Conservation (phyloP, 2,113 vertebrate species). For the Xerus inauris region DNA sequence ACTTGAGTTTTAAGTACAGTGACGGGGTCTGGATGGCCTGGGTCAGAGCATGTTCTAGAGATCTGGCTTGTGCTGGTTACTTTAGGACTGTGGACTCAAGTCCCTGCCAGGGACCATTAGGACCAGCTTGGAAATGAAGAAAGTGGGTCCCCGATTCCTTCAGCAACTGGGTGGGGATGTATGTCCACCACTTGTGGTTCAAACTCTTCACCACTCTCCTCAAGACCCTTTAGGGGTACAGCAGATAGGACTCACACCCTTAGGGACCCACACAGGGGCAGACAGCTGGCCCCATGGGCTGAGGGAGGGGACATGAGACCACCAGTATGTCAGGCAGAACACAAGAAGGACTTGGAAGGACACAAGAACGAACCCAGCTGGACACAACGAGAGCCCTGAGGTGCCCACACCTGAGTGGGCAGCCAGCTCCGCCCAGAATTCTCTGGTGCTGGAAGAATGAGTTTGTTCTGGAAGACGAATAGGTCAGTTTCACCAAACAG, state of each 20-base stretch:
- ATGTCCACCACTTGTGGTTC: background rate
- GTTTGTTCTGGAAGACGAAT: background rate
- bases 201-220: background rate
- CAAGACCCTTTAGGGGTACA: background rate
- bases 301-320: background rate
- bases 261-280: background rate
- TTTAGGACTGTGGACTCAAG: accelerated
- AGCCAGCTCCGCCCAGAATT: no score
- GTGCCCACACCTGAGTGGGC: accelerated
- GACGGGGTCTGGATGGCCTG: background rate
- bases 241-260: accelerated
- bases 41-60: accelerated
- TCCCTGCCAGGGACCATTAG: background rate
- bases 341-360: background rate
- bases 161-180: no score
- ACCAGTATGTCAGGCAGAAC: background rate
- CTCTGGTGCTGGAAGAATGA: no score
- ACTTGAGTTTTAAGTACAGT: background rate
- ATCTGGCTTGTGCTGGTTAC: background rate
- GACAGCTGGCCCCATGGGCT: accelerated
- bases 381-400: accelerated
- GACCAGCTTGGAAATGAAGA: background rate
- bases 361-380: accelerated
- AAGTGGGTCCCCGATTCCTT: background rate
- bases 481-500: background rate